A percentile compares a stretch with the other conserved stretches of the same genome.
Conservation (phyloP, 1,140 invertebrate genomes). For the Zelostemma sp. region DNA sequence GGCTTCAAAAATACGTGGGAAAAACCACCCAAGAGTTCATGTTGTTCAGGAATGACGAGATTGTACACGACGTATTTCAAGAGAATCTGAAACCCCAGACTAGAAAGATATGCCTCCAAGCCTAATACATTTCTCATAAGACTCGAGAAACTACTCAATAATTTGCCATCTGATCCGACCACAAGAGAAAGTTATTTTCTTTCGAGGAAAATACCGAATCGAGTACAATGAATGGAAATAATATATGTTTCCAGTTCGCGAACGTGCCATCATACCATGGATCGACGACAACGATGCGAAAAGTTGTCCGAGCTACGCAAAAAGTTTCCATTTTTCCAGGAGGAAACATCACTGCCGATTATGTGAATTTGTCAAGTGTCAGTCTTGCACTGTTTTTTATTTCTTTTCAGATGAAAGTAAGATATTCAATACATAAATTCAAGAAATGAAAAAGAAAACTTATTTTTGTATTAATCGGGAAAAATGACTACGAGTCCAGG, state of each 20-base stretch:
- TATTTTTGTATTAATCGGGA: constrained; percentile 61
- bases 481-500: constrained; percentile 75
- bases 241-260: constrained; percentile 74
- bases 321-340: constrained; percentile 87
- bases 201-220: constrained; percentile 14
- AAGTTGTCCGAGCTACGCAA: constrained; percentile 92
- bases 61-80: constrained; percentile 86
- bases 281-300: constrained; percentile 90
- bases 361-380: constrained; percentile 96
- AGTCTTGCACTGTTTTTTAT: constrained; percentile 92
- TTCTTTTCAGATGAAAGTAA: constrained; percentile 86
- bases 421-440: constrained; percentile 42
- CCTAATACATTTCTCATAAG: constrained; percentile 96
- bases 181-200: constrained; percentile 80
- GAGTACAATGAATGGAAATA: constrained; percentile 15
- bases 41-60: constrained; percentile 72
- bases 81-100: constrained; percentile 76
- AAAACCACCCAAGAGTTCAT: not conserved
- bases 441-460: constrained; percentile 8
- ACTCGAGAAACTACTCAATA: constrained; percentile 90
- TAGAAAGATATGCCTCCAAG: constrained; percentile 92
- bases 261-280: constrained; percentile 91
- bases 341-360: constrained; percentile 96
- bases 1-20: too few relatives aligned
- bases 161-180: constrained; percentile 83